Evolutionary conservation across 2,888 invertebrate species (phyloP), one percentile per base, ranked within the genome.

Genomic region (Tenthredo notha): DNA sequence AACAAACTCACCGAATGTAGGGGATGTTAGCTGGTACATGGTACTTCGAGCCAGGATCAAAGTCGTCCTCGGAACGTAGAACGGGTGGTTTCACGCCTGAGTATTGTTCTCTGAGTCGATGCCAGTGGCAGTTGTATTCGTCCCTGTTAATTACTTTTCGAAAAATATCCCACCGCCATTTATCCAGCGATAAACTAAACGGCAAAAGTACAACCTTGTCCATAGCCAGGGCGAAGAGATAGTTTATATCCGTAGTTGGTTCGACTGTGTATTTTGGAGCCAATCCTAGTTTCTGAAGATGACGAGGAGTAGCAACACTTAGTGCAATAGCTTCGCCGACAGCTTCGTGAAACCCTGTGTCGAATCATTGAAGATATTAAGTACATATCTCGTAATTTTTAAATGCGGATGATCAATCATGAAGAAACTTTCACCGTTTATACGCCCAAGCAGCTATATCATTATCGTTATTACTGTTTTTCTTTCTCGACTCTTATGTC

Each of bases 41-140:
- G 93, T 98, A 98, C 93, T 98, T 98, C 70, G 98, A 96, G 3
- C 98, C 98, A 80, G 98, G 96, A 92, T 98, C 98, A 91, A 98
- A 98, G 94, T 98, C 98, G 87, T 96, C 95, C 93, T 98, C 98
- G 0, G 97, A 97, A 70, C 98, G 95, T 0, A 97, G 94, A 0
- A 98, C 96, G 0, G 98, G 98, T 0, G 98, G 98, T 89, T 98
- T 97, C 85, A 98, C 96, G 6, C 98, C 98, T 87, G 97, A 96
- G 89, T 97, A 97, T 91, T 96, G 95, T 92, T 98, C 98, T 91
- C 98, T 96, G 82, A 98, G 93, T 91, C 97, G 95, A 96, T 98
- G 98, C 96, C 97, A 98, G 88, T 98, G 97, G 87, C 98, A 97
- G 91, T 98, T 98, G 92, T 97, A 97, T 88, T 97, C 96, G 74